Conservation (phyloP, 1,140 invertebrate species). For the Trachelipus rathkii region DNA sequence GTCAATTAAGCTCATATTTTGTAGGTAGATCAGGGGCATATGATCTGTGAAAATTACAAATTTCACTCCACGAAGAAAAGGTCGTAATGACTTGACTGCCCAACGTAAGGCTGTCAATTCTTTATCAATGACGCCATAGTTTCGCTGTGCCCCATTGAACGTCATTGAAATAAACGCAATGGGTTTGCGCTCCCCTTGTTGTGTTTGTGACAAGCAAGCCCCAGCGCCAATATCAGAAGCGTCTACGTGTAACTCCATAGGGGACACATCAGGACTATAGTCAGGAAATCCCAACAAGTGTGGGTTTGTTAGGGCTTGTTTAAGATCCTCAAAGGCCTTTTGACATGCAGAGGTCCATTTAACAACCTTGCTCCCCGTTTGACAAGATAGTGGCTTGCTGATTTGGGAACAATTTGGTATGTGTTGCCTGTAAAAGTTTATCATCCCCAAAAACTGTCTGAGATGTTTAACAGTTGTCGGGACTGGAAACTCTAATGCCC, state of each 20-base stretch:
- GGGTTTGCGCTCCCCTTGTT: background rate
- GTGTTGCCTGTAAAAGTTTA: background rate
- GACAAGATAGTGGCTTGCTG: background rate
- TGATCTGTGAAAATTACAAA: background rate
- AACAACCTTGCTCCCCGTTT: background rate
- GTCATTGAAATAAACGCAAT: background rate
- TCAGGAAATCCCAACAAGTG: background rate
- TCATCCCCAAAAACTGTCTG: background rate
- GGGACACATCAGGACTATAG: background rate
- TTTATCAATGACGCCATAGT: background rate
- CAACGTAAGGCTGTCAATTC: background rate
- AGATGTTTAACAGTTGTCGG: background rate
- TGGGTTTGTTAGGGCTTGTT: background rate
- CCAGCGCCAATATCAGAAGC: background rate
- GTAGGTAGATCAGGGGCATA: constrained; percentile 4
- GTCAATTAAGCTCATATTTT: constrained; percentile 2
- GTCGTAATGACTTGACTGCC: background rate
- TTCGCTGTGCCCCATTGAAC: background rate
- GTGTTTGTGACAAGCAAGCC: background rate
- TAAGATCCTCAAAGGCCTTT: background rate
- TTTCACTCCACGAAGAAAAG: background rate
- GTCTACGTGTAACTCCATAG: background rate
- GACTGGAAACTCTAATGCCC: background rate
- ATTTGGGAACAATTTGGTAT: background rate
- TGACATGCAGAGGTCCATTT: background rate